Evolutionary conservation across 2,113 vertebrate genomes (phyloP).

Genomic region (Pterocles burchelli): DNA sequence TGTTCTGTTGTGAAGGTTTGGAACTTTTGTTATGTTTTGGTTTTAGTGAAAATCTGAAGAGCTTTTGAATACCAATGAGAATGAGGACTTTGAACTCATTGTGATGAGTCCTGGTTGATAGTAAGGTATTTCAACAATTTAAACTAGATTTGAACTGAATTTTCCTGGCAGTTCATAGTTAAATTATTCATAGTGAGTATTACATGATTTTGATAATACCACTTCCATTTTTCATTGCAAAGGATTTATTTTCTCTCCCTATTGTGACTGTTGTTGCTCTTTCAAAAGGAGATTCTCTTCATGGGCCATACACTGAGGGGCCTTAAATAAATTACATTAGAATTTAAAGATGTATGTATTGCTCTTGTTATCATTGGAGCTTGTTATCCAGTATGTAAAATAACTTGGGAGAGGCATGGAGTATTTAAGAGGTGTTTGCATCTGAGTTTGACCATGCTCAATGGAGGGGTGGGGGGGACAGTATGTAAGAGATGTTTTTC

Average conservation of each 20-base stretch:
- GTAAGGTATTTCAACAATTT: neutral
- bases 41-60: neutral
- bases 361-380: neutral
- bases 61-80: neutral
- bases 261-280: neutral
- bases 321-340: neutral
- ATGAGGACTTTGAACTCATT: neutral
- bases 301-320: neutral
- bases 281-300: neutral
- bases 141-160: neutral
- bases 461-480: too few relatives aligned
- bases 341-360: neutral
- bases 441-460: neutral
- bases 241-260: neutral
- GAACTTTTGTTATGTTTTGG: neutral
- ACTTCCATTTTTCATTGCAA: neutral
- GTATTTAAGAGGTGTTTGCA: neutral
- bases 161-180: neutral
- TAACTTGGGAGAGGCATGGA: rapidly evolving
- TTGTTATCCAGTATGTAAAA: neutral
- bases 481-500: rapidly evolving
- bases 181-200: neutral
- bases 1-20: neutral
- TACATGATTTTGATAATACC: neutral
- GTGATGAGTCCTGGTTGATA: neutral